Evolutionary conservation across 2,888 invertebrate species (phyloP), one percentile per base, ranked within the genome.

Genomic region (Athalia cordata): DNA sequence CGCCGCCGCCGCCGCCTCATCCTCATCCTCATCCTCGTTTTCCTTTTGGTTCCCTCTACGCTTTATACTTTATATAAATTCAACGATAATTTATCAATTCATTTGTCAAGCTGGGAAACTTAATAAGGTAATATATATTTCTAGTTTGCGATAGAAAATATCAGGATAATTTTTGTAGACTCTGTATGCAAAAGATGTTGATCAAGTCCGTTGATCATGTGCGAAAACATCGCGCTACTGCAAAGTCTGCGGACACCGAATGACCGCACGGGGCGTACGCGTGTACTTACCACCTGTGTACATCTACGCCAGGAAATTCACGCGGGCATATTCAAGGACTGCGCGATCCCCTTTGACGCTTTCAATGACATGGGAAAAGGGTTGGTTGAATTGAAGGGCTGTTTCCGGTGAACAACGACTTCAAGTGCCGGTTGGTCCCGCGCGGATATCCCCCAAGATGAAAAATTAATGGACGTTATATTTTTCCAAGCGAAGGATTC

Each of bases 201-300:
- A 4, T 6, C 5, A 4, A n/a, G 7, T 52, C 67, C 50, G 4
- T 4, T 6, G 4, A 7, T 15, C 47, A 55, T 55, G 29, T 55
- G 72, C 59, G 47, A 59, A 57, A 72, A 72, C 59, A 72, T 72
- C 47, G 72, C 47, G 13, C 45, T 47, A 59, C 45, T 50, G 9
- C 47, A 68, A 9, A 59, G 72, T 72, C 45, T 72, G 72, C 9
- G 72, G 72, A 72, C 72, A 72, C 72, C 57, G 72, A 72, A 59
- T 72, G 72, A 72, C 72, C 72, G 47, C 72, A 52, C 59, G 72
- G 29, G 29, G 29, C 29, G 2, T 1, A 29, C 29, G 29, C n/a
- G n/a, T n/a, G n/a, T n/a, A n/a, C n/a, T n/a, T 72, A 57, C 70
- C 70, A 59, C 47, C 70, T 57, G n/a, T n/a, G n/a, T 29, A 29